Percentiles rank a stretch among this genome's conserved stretches.
phyloP scores from a whole-genome alignment of 2,797 vertebrate genomes.

The Glossophaga mutica region DNA sequence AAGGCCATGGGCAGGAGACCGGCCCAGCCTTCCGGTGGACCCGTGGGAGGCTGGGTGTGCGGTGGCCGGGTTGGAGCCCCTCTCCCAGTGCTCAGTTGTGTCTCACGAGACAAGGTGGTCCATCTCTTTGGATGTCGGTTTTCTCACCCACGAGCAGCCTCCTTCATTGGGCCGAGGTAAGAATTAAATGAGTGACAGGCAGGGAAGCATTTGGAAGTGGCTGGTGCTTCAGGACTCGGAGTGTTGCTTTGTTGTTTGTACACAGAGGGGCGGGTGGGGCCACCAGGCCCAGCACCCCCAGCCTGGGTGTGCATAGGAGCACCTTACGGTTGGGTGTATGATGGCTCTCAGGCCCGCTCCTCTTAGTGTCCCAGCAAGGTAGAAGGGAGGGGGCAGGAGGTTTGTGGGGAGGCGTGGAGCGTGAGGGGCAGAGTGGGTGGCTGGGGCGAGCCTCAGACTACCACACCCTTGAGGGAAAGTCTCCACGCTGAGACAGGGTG shows the following conservation, averaged over 20 bases:
- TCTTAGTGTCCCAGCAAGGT: background rate
- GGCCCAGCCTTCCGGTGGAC: fast-evolving
- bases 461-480: background rate
- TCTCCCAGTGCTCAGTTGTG: background rate
- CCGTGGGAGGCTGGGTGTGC: fast-evolving
- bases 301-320: fast-evolving
- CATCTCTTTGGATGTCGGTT: background rate
- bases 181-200: background rate
- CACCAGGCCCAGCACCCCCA: background rate
- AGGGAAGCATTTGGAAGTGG: background rate
- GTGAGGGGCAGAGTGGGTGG: fast-evolving
- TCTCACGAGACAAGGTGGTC: background rate
- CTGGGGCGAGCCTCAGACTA: background rate
- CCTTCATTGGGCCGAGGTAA: fast-evolving
- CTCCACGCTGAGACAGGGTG: fast-evolving
- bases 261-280: no score
- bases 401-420: background rate
- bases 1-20: fast-evolving
- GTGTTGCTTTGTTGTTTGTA: fast-evolving
- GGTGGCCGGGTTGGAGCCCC: fast-evolving
- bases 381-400: background rate
- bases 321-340: no score
- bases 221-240: fast-evolving
- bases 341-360: background rate
- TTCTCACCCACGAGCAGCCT: background rate